Base-by-base conservation (phyloP, 1,140 invertebrate genomes). In the Kradibia gibbosae region DNA sequence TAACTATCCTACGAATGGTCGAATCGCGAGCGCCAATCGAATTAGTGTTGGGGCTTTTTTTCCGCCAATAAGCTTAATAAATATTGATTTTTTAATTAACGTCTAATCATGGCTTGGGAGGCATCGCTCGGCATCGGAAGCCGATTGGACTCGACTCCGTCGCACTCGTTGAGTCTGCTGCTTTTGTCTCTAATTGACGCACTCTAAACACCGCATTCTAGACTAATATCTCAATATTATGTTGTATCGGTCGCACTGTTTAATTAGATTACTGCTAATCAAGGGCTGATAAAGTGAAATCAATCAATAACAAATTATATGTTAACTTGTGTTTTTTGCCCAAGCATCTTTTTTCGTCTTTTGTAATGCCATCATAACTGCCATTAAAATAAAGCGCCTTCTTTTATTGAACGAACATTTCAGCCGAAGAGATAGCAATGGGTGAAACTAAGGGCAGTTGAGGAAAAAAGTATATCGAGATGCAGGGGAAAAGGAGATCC, bases 81-180 rank as follows among this genome's bases (percentile, higher is more conserved):
- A 91, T 91, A 91, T 91, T 89, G 88, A 91, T 91, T 88, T 87
- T 91, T 89, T 89, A 89, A 90, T 90, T 90, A 90, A 90, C 88
- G 86, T 89, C 86, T 86, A 87, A 89, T 87, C 83, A 85, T 85
- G 80, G 83, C 84, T 86, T 87, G 84, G 83, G 85, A 83, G 55
- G 84, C 84, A 86, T 86, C 86, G 17, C 22, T 28, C 1, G 25
- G 22, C 1, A 34, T 53, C 48, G 25, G 13, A 20, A n/a, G 36
- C 55, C 73, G 34, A 74, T 74, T 74, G 48, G 48, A 10, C 71
- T 74, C 48, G 48, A 15, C 28, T 36, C 55, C 62, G 53, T 75
- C 55, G 36, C 39, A 36, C 2, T 15, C 78, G 83, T 83, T 81
- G 77, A 48, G 28, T 25, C 42, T n/a, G n/a, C n/a, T n/a, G n/a